phyloP scores from a whole-genome alignment of 2,797 vertebrate species.

The Amphiprion clarkii region DNA sequence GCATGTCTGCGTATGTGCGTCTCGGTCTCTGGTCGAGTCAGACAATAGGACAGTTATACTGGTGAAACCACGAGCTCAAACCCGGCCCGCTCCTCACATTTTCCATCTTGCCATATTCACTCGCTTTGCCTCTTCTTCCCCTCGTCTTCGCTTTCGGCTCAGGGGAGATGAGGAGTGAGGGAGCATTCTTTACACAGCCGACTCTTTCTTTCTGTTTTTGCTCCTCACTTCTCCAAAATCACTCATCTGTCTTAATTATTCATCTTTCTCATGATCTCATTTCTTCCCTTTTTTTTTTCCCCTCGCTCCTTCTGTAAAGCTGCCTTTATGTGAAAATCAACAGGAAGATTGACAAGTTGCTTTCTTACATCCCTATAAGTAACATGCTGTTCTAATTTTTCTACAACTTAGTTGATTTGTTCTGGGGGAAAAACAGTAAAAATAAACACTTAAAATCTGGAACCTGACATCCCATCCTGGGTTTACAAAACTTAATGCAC shows the following conservation, averaged over 20 bases:
- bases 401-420: constrained; percentile 11
- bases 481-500: constrained; percentile 49
- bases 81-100: constrained; percentile 69
- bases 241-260: background rate
- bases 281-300: background rate
- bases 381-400: constrained; percentile 49
- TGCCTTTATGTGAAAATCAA: background rate
- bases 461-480: constrained; percentile 21
- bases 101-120: constrained; percentile 71
- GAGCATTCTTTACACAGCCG: constrained; percentile 37
- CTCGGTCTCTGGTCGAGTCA: constrained; percentile 49
- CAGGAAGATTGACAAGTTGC: background rate
- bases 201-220: constrained; percentile 4
- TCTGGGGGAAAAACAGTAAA: constrained; percentile 3
- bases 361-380: constrained; percentile 3
- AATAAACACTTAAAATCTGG: constrained; percentile 36
- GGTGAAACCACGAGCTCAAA: constrained; percentile 67
- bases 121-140: constrained; percentile 51
- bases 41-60: constrained; percentile 79
- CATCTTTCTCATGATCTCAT: background rate
- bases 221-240: background rate
- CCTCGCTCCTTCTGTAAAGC: background rate
- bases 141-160: constrained; percentile 58
- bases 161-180: constrained; percentile 47
- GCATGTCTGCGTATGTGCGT: constrained; percentile 11